Conservation (phyloP, 2,888 invertebrate genomes). For the Laothoe populi region DNA sequence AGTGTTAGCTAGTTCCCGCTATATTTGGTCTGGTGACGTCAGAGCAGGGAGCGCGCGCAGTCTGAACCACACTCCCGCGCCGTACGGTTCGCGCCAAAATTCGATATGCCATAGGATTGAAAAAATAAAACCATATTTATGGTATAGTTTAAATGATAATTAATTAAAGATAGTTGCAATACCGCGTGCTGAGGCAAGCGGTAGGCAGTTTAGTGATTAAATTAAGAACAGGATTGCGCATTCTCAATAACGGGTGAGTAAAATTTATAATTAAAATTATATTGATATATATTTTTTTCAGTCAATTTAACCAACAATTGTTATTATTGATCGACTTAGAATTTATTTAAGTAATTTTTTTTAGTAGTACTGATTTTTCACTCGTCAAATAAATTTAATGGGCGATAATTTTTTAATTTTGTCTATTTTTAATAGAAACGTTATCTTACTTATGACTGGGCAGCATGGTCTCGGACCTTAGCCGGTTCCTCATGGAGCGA, state of each 20-base stretch:
- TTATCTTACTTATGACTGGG: no score
- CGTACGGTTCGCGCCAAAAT: slow-evolving; percentile 61
- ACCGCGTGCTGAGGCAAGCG: slow-evolving; percentile 41
- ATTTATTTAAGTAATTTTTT: no score
- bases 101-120: slow-evolving; percentile 45
- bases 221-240: slow-evolving; percentile 51
- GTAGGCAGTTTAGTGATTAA: slow-evolving; percentile 30
- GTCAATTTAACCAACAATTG: slow-evolving; percentile 9
- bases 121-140: slow-evolving; percentile 52
- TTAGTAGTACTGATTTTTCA: no score
- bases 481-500: no score
- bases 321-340: no score
- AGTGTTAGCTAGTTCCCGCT: slow-evolving; percentile 50
- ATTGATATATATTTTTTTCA: slow-evolving; percentile 24
- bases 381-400: no score
- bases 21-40: slow-evolving; percentile 79
- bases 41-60: slow-evolving; percentile 65
- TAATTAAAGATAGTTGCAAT: slow-evolving; percentile 47
- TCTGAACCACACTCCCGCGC: slow-evolving; percentile 69
- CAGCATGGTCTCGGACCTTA: no score
- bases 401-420: no score
- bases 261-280: slow-evolving; percentile 28
- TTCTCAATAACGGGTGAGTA: slow-evolving; percentile 53
- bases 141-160: slow-evolving; percentile 42
- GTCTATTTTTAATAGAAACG: no score